These are phyloP conservation scores for Cyprinodon tularosa DNA, from an alignment of 2,113 vertebrate species.

Conservation along the genomic window DNA sequence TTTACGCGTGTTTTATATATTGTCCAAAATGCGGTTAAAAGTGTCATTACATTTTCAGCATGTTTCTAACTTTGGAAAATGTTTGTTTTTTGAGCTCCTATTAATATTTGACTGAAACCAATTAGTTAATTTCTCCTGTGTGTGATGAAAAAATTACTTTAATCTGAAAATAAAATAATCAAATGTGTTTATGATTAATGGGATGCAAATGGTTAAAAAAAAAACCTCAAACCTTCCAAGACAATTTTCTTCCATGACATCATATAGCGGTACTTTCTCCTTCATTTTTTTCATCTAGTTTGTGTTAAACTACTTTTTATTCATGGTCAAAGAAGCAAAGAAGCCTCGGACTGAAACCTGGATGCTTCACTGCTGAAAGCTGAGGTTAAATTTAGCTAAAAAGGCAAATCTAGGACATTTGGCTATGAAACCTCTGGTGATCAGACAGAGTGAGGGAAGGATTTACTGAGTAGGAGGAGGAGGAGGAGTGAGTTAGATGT, in stretches of 20 bases:
- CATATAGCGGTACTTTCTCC: background rate
- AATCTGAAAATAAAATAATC: background rate
- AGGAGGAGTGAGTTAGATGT: conserved; percentile 41
- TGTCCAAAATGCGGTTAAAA: background rate
- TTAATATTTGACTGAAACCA: background rate
- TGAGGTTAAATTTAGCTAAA: conserved; percentile 74
- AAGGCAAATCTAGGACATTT: conserved; percentile 75
- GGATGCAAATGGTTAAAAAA: background rate
- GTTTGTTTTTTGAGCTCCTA: background rate
- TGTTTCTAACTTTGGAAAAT: background rate
- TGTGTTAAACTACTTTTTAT: background rate
- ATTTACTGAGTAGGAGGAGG: conserved; percentile 47
- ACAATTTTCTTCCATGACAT: background rate
- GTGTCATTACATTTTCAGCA: no score
- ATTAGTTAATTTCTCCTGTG: no score
- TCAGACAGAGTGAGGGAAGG: conserved; percentile 47
- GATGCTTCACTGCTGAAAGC: conserved; percentile 54
- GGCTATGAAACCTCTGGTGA: conserved; percentile 67
- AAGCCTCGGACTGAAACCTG: conserved; percentile 24
- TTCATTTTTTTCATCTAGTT: background rate
- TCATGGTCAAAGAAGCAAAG: background rate
- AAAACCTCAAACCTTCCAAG: no score
- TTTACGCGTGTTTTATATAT: background rate
- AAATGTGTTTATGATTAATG: background rate
- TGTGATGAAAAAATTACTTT: background rate